Base-by-base conservation (phyloP, 2,888 invertebrate genomes). In the Boloria euphrosyne region DNA sequence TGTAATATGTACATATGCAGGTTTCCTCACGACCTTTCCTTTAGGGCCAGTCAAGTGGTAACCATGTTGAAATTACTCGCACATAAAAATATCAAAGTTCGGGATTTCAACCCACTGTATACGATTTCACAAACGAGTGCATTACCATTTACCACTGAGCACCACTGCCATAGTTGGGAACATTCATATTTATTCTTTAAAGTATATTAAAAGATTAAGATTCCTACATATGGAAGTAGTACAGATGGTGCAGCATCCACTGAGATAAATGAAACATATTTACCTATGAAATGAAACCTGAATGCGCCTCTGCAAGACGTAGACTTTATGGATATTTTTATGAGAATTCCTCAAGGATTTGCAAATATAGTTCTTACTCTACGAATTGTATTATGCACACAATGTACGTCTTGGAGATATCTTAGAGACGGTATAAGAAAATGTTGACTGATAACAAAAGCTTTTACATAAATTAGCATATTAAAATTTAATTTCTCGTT, bases 311-410 rank as follows among this genome's bases (percentile, higher is more conserved):
- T 18, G 13, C 57, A 61, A 52, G 65, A 62, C 62, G 47, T 68
- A 43, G 47, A 43, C 61, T 65, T 67, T 68, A 65, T 65, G 68
- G 62, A 65, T 57, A 65, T 68, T 68, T 68, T 68, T 62, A 68
- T 62, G 68, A 58, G 65, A 58, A 68, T 61, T 49, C 68, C 61
- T 65, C 51, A 53, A 65, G 68, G 61, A 65, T 55, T 68, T 54
- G 67, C 68, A 68, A 68, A 68, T 68, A 65, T 68, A 65, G 51
- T 65, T 68, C 58, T 62, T 68, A 57, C 61, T 65, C 57, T 58
- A 31, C 31, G 57, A 65, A 62, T 52, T 68, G 57, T 65, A 62
- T 68, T 52, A 52, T 53, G 46, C 47, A 53, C 49, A 65, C 59
- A 38, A 38, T 58, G 51, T 44, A 22, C 14, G 46, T 43, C 51